Evolutionary conservation across 2,797 vertebrate genomes (phyloP).

Genomic region (Malurus leucopterus): DNA sequence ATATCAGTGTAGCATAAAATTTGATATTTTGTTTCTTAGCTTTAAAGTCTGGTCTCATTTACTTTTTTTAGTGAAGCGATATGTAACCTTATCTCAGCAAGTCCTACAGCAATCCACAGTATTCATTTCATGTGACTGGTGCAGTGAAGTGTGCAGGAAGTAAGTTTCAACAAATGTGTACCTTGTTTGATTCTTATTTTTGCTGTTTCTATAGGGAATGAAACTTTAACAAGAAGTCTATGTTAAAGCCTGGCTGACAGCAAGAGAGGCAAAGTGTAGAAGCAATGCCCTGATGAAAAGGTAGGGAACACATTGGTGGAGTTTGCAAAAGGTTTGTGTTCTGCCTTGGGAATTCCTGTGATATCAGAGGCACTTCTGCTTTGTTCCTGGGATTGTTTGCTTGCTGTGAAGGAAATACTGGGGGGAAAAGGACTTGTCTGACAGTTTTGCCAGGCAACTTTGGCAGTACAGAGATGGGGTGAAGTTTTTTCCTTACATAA

Average conservation of each 20-base stretch:
- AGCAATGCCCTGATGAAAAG: conserved; percentile 59
- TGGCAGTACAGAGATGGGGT: neutral
- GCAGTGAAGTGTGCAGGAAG: neutral
- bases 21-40: neutral
- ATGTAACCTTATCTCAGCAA: neutral
- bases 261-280: neutral
- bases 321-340: neutral
- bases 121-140: neutral
- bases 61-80: neutral
- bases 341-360: neutral
- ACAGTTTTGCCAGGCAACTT: neutral
- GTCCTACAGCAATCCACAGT: neutral
- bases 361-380: neutral
- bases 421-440: neutral
- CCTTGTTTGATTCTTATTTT: conserved; percentile 9
- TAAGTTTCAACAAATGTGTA: neutral
- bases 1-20: neutral
- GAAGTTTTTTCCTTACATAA: neutral
- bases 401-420: neutral
- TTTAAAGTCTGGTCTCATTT: neutral
- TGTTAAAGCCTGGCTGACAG: conserved; percentile 18
- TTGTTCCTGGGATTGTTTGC: neutral
- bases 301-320: neutral
- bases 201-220: conserved; percentile 48
- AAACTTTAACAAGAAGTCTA: conserved; percentile 19